phyloP scores from a whole-genome alignment of 2,888 invertebrate genomes.

The Drosophila nr. perissopoda region DNA sequence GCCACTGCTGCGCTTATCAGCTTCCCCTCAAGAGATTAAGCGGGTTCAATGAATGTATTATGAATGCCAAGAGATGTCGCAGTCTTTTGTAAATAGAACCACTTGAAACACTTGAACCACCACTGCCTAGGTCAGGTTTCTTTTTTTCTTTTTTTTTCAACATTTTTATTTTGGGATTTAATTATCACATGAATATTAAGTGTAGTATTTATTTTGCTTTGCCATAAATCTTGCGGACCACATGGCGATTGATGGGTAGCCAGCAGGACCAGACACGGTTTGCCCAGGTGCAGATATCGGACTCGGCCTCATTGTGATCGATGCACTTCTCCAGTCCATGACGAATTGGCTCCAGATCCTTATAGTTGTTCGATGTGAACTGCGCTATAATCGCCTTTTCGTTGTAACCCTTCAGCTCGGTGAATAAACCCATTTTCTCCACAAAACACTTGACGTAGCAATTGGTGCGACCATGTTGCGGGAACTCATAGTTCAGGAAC shows the following conservation, averaged over 20 bases:
- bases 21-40: conserved; percentile 43
- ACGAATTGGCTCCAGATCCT: conserved; percentile 67
- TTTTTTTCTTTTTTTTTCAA: not conserved
- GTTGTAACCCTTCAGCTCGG: conserved; percentile 75
- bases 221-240: conserved; percentile 74
- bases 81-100: not conserved
- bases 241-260: conserved; percentile 79
- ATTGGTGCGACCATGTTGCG: conserved; percentile 80
- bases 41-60: conserved; percentile 74
- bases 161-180: not conserved
- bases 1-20: conserved; percentile 61
- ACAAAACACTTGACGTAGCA: conserved; percentile 84
- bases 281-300: conserved; percentile 82
- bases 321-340: conserved; percentile 83
- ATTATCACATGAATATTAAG: conserved; percentile 49
- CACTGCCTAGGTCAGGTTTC: conserved; percentile 14
- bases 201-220: conserved; percentile 3
- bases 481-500: conserved; percentile 80
- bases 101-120: conserved; percentile 9
- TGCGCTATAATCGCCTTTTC: conserved; percentile 78
- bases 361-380: conserved; percentile 69
- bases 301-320: conserved; percentile 82
- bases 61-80: conserved; percentile 35
- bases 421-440: conserved; percentile 83
- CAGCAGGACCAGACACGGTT: conserved; percentile 83